Conservation (phyloP, 2,113 vertebrate genomes). For the Penelope pileata region DNA sequence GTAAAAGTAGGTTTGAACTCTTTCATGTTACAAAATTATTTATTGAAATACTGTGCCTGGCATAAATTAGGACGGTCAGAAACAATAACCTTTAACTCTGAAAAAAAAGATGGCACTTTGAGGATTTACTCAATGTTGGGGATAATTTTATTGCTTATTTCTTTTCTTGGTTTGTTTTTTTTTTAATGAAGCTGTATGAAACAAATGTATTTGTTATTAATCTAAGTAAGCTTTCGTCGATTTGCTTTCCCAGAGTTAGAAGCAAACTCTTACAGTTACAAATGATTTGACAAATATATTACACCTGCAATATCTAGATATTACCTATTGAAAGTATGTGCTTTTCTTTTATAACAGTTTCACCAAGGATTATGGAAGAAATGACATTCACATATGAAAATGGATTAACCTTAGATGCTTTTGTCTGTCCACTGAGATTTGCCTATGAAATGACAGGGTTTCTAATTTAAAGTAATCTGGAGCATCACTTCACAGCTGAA, state of each 20-base stretch:
- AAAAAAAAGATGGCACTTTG: accelerated
- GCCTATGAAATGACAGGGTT: neutral
- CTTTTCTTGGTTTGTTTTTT: neutral
- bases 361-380: neutral
- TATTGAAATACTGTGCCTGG: neutral
- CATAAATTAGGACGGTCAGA: neutral
- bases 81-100: neutral
- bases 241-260: neutral
- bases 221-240: neutral
- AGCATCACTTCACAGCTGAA: slow-evolving; percentile 15
- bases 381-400: neutral
- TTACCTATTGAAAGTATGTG: neutral
- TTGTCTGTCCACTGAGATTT: slow-evolving; percentile 20
- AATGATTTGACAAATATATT: neutral
- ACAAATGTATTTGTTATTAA: neutral
- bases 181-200: neutral
- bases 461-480: slow-evolving; percentile 14
- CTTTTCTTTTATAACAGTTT: neutral
- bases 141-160: neutral
- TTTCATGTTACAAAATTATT: neutral
- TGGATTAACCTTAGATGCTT: slow-evolving; percentile 31
- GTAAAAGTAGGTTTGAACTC: neutral
- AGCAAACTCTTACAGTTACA: neutral
- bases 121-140: neutral
- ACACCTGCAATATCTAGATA: neutral